Base-by-base conservation (phyloP, 1,140 invertebrate genomes). In the Papilio aristodemus region DNA sequence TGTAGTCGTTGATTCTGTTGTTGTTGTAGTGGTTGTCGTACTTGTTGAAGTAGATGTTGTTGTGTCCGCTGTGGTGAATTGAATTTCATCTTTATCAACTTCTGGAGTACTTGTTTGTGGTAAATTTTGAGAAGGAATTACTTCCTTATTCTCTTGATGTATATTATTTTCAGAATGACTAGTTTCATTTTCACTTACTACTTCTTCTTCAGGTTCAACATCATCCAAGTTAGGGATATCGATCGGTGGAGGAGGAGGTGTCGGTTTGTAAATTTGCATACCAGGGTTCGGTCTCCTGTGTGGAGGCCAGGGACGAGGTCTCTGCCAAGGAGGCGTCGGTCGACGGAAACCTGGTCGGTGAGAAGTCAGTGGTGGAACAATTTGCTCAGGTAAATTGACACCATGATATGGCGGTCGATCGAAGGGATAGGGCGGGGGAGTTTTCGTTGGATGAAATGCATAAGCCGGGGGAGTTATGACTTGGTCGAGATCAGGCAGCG, bases 341-440 rank as follows among this genome's bases (percentile, higher is more conserved):
- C 94, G 89, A 59, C 92, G 89, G 41, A 94, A 92, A 2, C 92
- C 92, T 37, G 94, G 94, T 67, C 93, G 83, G 63, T 89, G 87
- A 68, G 80, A 87, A 72, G 76, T 80, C 57, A 93, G 76, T 6
- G 95, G 95, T 13, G 95, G 95, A 17, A 95, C 94, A 50, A 96
- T 93, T 83, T 95, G 94, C 74, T 96, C 95, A 0, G 95, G 95
- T 58, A 96, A 86, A 63, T 95, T 95, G 36, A 96, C 93, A 11
- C 94, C 95, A 68, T 93, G 94, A 68, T 94, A 82, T 27, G 92
- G 93, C 0, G 94, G 92, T 73, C 95, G 92, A 84, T 96, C 95
- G 68, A 96, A 94, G 14, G 94, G 94, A 83, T 95, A 95, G 0
- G 95, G 94, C 11, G 93, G 93, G 10, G 93, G 93, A 17, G 92